Evolutionary conservation across 2,113 vertebrate species (phyloP).

Genomic region (Varanus salvator): DNA sequence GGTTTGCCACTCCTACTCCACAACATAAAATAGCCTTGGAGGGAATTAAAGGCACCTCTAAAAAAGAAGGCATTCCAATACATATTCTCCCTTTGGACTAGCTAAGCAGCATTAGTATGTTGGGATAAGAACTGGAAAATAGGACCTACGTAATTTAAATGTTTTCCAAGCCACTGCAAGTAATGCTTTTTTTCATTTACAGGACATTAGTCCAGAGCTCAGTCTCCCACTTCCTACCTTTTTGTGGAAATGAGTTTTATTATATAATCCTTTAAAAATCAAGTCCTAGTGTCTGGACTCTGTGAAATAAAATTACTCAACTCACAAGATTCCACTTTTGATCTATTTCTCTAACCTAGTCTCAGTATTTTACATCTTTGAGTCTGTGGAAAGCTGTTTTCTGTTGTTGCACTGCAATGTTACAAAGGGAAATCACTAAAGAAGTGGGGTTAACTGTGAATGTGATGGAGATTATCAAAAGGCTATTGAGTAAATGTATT

Average conservation of each 20-base stretch:
- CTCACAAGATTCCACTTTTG: slow-evolving; percentile 24
- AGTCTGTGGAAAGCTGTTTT: slow-evolving; percentile 31
- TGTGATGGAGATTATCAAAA: background rate
- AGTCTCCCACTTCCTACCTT: background rate
- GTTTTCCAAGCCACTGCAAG: slow-evolving; percentile 18
- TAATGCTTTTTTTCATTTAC: slow-evolving; percentile 32
- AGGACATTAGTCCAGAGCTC: background rate
- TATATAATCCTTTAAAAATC: slow-evolving; percentile 33
- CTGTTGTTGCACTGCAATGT: slow-evolving; percentile 44
- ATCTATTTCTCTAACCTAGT: slow-evolving; percentile 22
- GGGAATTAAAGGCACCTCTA: slow-evolving; percentile 51
- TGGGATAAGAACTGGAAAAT: slow-evolving; percentile 9
- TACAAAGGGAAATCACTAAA: slow-evolving; percentile 32
- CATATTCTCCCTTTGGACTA: slow-evolving; percentile 26
- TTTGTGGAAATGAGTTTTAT: background rate
- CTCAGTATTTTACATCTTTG: slow-evolving; percentile 18
- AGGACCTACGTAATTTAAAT: background rate
- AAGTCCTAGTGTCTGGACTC: slow-evolving; percentile 33
- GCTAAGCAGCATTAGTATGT: slow-evolving; percentile 46
- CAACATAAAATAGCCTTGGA: slow-evolving; percentile 71
- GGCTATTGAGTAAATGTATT: background rate
- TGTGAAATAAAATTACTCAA: slow-evolving; percentile 51
- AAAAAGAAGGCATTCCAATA: background rate
- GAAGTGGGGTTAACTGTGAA: slow-evolving; percentile 20
- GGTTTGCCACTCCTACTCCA: slow-evolving; percentile 57